Conservation (phyloP, 2,113 vertebrate species). For the Hucho hucho region DNA sequence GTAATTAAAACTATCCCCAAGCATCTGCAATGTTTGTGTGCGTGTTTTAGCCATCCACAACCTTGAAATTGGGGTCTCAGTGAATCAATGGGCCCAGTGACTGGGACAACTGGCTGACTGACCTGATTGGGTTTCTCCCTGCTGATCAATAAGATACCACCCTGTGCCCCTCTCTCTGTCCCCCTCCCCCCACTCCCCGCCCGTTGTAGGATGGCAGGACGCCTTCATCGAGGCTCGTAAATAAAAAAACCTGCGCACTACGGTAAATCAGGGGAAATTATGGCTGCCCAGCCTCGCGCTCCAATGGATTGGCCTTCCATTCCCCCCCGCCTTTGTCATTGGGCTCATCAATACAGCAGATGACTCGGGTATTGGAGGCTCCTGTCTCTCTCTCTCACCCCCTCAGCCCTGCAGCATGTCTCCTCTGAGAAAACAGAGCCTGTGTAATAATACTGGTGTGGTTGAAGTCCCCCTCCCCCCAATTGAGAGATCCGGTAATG, state of each 20-base stretch:
- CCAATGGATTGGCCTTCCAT: constrained; percentile 17
- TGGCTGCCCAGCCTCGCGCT: constrained; percentile 2
- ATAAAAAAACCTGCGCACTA: constrained; percentile 8
- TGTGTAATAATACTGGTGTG: neutral
- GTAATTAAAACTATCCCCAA: neutral
- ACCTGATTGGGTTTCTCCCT: constrained; percentile 18
- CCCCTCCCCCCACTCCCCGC: neutral
- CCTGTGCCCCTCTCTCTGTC: neutral
- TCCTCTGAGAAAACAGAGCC: neutral
- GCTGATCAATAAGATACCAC: constrained; percentile 10
- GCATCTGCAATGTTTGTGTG: neutral
- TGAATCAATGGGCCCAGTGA: constrained; percentile 11
- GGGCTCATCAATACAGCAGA: constrained; percentile 20
- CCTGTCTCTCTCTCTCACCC: neutral
- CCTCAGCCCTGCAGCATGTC: neutral
- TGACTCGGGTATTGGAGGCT: constrained; percentile 7
- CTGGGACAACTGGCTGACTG: neutral
- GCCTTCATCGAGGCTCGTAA: neutral
- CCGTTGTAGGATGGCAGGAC: neutral
- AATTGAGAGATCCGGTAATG: neutral
- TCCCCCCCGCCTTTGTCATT: neutral
- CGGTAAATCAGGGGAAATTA: neutral
- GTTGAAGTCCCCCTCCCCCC: neutral
- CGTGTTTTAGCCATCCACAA: neutral
- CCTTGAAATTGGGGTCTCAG: constrained; percentile 20